Conservation (phyloP, 2,113 vertebrate species). For the Sylvietta virens region DNA sequence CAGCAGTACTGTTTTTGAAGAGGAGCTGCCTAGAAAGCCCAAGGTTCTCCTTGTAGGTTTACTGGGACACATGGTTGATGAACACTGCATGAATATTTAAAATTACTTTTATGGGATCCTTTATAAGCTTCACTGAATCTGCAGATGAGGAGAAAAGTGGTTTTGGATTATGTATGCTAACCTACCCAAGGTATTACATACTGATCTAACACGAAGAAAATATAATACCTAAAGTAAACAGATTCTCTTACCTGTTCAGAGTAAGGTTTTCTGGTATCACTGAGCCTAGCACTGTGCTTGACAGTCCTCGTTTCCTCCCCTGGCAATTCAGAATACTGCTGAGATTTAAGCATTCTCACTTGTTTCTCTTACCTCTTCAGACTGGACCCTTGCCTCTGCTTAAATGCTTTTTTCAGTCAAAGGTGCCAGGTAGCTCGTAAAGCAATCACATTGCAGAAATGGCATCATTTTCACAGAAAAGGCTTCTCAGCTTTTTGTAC, state of each 20-base stretch:
- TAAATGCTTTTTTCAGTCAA: neutral
- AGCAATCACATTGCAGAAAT: neutral
- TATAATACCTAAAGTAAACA: neutral
- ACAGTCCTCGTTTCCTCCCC: neutral
- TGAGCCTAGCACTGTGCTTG: neutral
- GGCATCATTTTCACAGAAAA: neutral
- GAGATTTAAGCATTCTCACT: neutral
- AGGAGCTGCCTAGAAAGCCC: neutral
- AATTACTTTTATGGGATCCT: neutral
- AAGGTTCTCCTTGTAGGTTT: slow-evolving; percentile 21
- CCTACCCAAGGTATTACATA: neutral
- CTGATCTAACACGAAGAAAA: neutral
- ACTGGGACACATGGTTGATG: neutral
- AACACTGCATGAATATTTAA: slow-evolving; percentile 40
- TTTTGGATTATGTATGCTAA: neutral
- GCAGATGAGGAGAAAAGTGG: neutral
- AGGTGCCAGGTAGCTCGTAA: neutral
- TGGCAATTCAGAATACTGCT: neutral
- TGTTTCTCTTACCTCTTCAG: neutral
- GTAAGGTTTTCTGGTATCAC: neutral
- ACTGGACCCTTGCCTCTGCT: neutral
- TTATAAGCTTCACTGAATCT: slow-evolving; percentile 34
- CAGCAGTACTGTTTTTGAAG: neutral
- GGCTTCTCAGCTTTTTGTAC: neutral
- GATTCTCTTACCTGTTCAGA: neutral